A percentile compares a stretch with the other conserved stretches of the same genome.
These are phyloP conservation scores for Globia sparganii DNA, from an alignment of 2,888 invertebrate genomes.

Conservation along the genomic window DNA sequence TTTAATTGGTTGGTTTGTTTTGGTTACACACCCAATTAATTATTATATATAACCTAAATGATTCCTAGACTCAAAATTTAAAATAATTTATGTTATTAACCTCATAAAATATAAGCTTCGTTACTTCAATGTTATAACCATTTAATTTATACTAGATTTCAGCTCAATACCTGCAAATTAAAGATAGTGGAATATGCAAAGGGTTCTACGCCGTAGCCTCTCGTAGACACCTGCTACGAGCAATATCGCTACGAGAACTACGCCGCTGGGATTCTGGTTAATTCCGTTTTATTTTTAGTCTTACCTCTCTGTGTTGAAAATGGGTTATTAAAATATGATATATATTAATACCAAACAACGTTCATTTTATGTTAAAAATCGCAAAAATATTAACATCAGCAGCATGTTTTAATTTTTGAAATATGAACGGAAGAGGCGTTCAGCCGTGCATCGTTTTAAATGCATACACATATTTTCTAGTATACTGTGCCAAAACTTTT, in stretches of 20 bases:
- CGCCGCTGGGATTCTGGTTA: conserved; percentile 57
- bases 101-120: background rate
- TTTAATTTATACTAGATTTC: conserved; percentile 8
- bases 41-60: no score
- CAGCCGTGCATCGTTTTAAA: conserved; percentile 27
- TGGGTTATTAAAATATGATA: conserved; percentile 30
- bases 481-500: conserved; percentile 38
- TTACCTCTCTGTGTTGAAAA: conserved; percentile 11
- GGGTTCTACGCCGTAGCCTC: conserved; percentile 64
- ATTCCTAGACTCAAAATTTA: no score
- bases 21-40: background rate
- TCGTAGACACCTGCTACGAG: conserved; percentile 67
- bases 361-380: background rate
- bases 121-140: background rate
- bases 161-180: conserved; percentile 41
- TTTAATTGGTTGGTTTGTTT: conserved; percentile 33
- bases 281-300: conserved; percentile 54
- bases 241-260: conserved; percentile 59
- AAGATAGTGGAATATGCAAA: conserved; percentile 59
- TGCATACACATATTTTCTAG: conserved; percentile 38
- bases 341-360: background rate
- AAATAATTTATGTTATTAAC: no score
- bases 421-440: conserved; percentile 22
- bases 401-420: conserved; percentile 26
- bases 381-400: conserved; percentile 17